Percentiles rank a stretch among this genome's conserved stretches.
Evolutionary conservation across 64 coral and sea anemone species (phyloP).

Genomic region (Hydrozoanthus tunicans): DNA sequence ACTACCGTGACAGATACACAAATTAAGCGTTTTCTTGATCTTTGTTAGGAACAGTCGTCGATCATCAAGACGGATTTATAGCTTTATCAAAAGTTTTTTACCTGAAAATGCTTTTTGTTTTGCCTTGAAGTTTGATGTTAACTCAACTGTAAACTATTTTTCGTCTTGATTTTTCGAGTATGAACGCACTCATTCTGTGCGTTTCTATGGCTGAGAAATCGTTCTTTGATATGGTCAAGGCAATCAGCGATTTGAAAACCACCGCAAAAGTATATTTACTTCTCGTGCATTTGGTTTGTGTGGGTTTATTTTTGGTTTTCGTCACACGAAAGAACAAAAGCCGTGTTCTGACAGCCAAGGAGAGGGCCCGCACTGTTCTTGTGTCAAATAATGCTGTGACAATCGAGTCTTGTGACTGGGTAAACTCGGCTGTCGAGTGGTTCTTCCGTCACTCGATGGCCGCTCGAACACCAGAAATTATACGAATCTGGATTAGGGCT

Average conservation of each 20-base stretch:
- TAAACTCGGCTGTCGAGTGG: slow-evolving; percentile 81
- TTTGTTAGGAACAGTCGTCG: neutral
- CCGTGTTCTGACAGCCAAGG: slow-evolving; percentile 2
- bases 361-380: neutral
- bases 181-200: neutral
- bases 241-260: neutral
- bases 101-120: neutral
- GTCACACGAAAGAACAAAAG: slow-evolving; percentile 24
- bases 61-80: too few relatives aligned
- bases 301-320: neutral
- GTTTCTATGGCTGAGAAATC: neutral
- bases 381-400: slow-evolving; percentile 62
- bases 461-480: slow-evolving; percentile 59
- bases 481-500: slow-evolving; percentile 73
- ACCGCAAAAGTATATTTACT: slow-evolving; percentile 14
- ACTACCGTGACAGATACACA: neutral
- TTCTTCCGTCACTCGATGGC: slow-evolving; percentile 64
- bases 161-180: neutral
- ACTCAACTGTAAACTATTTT: neutral
- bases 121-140: neutral
- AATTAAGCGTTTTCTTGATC: neutral
- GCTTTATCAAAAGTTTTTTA: neutral
- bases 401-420: slow-evolving; percentile 82
- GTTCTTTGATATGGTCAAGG: neutral
- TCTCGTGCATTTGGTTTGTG: slow-evolving; percentile 22